Base-by-base conservation (phyloP, 2,888 invertebrate genomes). In the Meghimatium bilineatum region DNA sequence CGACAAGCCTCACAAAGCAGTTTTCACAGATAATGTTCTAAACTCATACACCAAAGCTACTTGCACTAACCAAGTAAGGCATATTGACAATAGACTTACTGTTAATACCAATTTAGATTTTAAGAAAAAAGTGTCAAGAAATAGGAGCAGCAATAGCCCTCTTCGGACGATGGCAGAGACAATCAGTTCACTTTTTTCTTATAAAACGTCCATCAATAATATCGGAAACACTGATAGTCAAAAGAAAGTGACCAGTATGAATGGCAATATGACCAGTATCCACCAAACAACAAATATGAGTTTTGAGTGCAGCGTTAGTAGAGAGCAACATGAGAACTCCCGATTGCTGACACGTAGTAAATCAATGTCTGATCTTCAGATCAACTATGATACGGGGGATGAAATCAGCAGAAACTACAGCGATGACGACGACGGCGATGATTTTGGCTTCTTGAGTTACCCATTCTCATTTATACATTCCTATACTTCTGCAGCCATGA, bases 361-460 rank as follows among this genome's bases (percentile, higher is more conserved):
- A 85, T 91, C 90, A n/a, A 86, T 90, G 56, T 88, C 90, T 26
- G 90, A 90, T 84, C 84, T 91, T 38, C 86, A 87, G 84, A 81
- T 66, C 5, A 88, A 87, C 66, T 86, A 86, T n/a, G 20, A 60
- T 0, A 17, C 23, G 26, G 44, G 32, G 0, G 38, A 8, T 26
- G 36, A 23, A 8, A n/a, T 0, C 71, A 71, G 26, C 8, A 80
- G 82, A 10, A 81, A 82, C 84, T 89, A 87, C 72, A 88, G 89
- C 85, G 88, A 87, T 80, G 88, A 86, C 80, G 89, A 89, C 80
- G 91, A 91, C 82, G 90, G 90, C 44, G 91, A 91, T 83, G 91
- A 91, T 85, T 91, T 90, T 88, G 91, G 91, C 80, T 91, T 91
- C 89, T 87, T 91, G 83, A 90, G 88, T 82, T 89, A 90, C 81